phyloP scores from a whole-genome alignment of 53 echinoderm and acorn worm genomes.

The Crossaster papposus region DNA sequence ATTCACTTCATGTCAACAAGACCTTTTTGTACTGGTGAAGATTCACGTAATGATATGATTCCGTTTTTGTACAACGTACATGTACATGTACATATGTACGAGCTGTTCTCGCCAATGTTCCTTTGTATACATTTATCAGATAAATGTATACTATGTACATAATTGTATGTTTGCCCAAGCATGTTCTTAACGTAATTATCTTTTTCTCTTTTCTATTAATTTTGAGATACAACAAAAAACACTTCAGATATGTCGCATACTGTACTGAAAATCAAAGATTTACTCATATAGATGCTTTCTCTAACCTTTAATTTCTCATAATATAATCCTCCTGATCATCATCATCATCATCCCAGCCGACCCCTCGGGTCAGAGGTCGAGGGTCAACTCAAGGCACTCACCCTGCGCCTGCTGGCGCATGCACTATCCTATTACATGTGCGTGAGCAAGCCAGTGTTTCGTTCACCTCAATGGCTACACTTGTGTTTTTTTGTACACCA shows the following conservation, averaged over 20 bases:
- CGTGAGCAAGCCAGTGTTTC: constrained; percentile 50
- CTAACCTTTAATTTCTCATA: not conserved
- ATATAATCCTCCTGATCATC: not conserved
- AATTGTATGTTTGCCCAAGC: too few species aligned
- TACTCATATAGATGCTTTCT: not conserved
- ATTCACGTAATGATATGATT: not conserved
- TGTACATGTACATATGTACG: not conserved
- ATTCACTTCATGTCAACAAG: not conserved
- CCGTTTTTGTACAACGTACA: not conserved
- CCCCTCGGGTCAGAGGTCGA: constrained; percentile 37
- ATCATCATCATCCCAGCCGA: not conserved
- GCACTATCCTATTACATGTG: constrained; percentile 55
- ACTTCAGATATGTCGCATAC: too few species aligned
- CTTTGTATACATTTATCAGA: not conserved
- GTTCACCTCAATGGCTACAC: constrained; percentile 40
- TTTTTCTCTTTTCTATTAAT: too few species aligned
- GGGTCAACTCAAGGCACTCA: constrained; percentile 53
- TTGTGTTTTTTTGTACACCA: not conserved
- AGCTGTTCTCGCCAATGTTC: not conserved
- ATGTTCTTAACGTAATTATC: too few species aligned
- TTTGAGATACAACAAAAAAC: too few species aligned
- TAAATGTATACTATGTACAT: too few species aligned
- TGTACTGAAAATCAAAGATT: not conserved
- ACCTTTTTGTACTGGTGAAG: not conserved
- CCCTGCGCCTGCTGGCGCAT: constrained; percentile 40